Conservation (phyloP, 1,140 invertebrate species). For the Chlorops oryzae region DNA sequence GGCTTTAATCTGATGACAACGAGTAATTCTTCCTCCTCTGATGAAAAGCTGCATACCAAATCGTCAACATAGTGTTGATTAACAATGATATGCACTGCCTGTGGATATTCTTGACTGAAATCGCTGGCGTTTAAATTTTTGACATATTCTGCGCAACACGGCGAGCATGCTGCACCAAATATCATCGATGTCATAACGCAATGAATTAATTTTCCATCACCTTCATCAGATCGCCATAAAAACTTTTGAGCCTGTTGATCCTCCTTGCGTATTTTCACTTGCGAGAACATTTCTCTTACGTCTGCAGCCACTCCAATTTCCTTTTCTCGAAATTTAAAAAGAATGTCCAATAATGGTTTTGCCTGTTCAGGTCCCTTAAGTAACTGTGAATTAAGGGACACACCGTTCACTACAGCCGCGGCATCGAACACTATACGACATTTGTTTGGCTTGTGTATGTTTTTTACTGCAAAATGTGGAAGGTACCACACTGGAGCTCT, state of each 20-base stretch:
- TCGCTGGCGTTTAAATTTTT: slow-evolving; percentile 27
- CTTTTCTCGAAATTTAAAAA: slow-evolving; percentile 34
- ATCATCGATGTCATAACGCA: slow-evolving; percentile 35
- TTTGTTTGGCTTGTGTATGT: slow-evolving; percentile 28
- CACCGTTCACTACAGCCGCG: slow-evolving; percentile 18
- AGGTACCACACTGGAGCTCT: slow-evolving; percentile 26
- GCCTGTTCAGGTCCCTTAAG: slow-evolving; percentile 30
- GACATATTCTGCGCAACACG: slow-evolving; percentile 26
- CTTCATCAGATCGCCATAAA: slow-evolving; percentile 25
- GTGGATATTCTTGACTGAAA: slow-evolving; percentile 16
- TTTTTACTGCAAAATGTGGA: slow-evolving; percentile 30
- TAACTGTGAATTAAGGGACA: slow-evolving; percentile 25
- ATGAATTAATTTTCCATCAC: slow-evolving; percentile 3
- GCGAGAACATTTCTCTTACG: slow-evolving; percentile 46
- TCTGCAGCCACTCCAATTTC: slow-evolving; percentile 27
- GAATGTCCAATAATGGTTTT: slow-evolving; percentile 24
- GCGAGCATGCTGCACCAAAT: slow-evolving; percentile 35
- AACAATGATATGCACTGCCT: slow-evolving; percentile 27
- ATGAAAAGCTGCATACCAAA: slow-evolving; percentile 25
- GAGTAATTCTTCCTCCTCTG: slow-evolving; percentile 10
- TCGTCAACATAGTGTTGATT: slow-evolving; percentile 45
- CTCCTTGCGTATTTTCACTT: slow-evolving; percentile 24
- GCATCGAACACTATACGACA: slow-evolving; percentile 30
- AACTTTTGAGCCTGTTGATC: slow-evolving; percentile 32
- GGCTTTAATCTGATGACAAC: slow-evolving; percentile 19